Evolutionary conservation across 2,888 invertebrate genomes (phyloP).

Genomic region (Scaptomyza tumidula): DNA sequence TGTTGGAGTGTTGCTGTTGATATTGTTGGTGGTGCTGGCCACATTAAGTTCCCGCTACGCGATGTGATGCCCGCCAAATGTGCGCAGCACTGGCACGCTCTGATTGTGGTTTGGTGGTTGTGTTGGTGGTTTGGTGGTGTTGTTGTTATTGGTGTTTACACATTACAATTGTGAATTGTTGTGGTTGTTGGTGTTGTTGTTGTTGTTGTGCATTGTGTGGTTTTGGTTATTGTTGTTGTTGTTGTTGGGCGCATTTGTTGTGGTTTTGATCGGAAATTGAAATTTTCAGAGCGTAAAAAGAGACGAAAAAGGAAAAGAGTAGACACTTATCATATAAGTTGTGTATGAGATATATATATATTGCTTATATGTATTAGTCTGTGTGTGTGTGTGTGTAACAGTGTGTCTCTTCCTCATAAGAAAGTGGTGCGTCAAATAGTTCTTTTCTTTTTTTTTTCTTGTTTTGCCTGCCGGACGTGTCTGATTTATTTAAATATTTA

Average conservation of each 20-base stretch:
- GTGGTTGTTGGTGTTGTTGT: constrained; percentile 31
- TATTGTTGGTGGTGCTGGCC: constrained; percentile 61
- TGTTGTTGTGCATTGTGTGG: constrained; percentile 33
- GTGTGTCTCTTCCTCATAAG: constrained; percentile 31
- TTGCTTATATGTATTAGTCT: constrained; percentile 54
- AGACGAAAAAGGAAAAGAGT: constrained; percentile 80
- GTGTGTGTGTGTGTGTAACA: constrained; percentile 17
- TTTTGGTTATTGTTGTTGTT: constrained; percentile 38
- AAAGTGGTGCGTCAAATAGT: constrained; percentile 50
- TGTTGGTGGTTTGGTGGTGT: constrained; percentile 25
- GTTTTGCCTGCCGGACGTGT: constrained; percentile 28
- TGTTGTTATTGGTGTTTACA: constrained; percentile 35
- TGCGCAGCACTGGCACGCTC: constrained; percentile 85
- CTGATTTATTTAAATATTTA: constrained; percentile 19
- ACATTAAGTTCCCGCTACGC: constrained; percentile 84
- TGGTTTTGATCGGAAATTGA: constrained; percentile 73
- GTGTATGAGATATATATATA: constrained; percentile 76
- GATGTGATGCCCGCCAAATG: constrained; percentile 85
- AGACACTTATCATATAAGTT: constrained; percentile 80
- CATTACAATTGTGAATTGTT: constrained; percentile 48
- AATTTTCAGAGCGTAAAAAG: constrained; percentile 79
- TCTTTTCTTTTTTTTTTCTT: constrained; percentile 6
- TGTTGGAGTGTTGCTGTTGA: constrained; percentile 64
- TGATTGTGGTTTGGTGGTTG: constrained; percentile 58
- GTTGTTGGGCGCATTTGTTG: constrained; percentile 49